Conservation (phyloP, 1,140 invertebrate species). For the Hermetia illucens region DNA sequence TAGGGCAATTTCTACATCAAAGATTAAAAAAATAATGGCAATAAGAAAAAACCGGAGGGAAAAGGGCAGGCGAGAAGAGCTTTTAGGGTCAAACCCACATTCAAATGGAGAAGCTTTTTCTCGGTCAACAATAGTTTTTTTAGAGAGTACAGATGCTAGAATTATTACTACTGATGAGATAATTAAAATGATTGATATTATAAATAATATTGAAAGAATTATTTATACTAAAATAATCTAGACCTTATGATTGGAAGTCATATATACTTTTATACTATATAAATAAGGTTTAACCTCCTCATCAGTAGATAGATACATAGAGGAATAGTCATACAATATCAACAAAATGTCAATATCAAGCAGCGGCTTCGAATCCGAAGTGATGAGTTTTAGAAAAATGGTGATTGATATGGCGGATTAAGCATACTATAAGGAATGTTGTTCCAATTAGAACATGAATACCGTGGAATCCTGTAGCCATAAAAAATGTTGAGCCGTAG, state of each 20-base stretch:
- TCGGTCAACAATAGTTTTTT: conserved; percentile 37
- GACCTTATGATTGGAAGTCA: conserved; percentile 52
- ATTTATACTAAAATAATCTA: conserved; percentile 34
- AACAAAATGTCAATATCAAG: conserved; percentile 63
- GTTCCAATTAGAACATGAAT: conserved; percentile 55
- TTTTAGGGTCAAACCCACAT: conserved; percentile 46
- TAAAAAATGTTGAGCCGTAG: conserved; percentile 53
- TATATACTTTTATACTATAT: conserved; percentile 50
- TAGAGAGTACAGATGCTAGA: conserved; percentile 32
- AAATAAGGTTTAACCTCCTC: conserved; percentile 41
- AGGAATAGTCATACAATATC: conserved; percentile 58
- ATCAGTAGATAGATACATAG: conserved; percentile 52
- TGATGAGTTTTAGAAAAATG: conserved; percentile 46
- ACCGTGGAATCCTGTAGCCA: conserved; percentile 58
- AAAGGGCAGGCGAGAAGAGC: conserved; percentile 36
- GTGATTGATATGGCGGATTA: conserved; percentile 33
- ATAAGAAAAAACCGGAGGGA: conserved; percentile 46
- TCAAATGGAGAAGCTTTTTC: conserved; percentile 45
- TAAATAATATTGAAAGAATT: conserved; percentile 29
- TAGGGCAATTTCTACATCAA: conserved; percentile 46
- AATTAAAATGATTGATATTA: conserved; percentile 29
- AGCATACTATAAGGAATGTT: conserved; percentile 41
- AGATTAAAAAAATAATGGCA: conserved; percentile 48
- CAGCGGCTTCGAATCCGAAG: conserved; percentile 51
- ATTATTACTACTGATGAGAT: conserved; percentile 33